These are phyloP conservation scores for Champsocephalus esox DNA, from an alignment of 2,797 vertebrate species.

Conservation along the genomic window DNA sequence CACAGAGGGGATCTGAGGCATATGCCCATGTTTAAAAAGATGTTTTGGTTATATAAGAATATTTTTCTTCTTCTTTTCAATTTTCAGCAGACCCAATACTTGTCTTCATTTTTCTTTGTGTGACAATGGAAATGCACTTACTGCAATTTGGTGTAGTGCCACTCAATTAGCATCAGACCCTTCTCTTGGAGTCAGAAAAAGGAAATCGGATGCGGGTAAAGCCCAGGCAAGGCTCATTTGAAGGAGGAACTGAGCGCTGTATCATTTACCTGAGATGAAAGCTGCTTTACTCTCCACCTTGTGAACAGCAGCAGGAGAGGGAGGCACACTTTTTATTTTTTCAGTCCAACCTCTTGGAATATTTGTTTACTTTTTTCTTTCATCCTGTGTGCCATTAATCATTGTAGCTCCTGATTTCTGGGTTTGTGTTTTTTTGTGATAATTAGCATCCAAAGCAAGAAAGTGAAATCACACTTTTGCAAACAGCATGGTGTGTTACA, in stretches of 20 bases:
- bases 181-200: conserved; percentile 41
- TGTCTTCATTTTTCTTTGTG: conserved; percentile 66
- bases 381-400: conserved; percentile 46
- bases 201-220: conserved; percentile 52
- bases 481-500: conserved; percentile 17
- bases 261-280: conserved; percentile 56
- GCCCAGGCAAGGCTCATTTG: conserved; percentile 43
- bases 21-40: conserved; percentile 67
- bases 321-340: background rate
- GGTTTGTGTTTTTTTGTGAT: conserved; percentile 30
- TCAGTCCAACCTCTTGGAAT: conserved; percentile 9
- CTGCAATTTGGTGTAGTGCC: conserved; percentile 76
- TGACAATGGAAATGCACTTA: conserved; percentile 74
- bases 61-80: conserved; percentile 3
- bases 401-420: conserved; percentile 31
- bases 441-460: conserved; percentile 29
- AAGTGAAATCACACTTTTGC: conserved; percentile 31
- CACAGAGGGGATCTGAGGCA: conserved; percentile 39
- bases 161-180: conserved; percentile 68
- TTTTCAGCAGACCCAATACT: conserved; percentile 39
- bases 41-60: conserved; percentile 70
- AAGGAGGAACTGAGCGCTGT: conserved; percentile 47
- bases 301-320: conserved; percentile 34
- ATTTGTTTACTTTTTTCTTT: conserved; percentile 30
- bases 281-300: conserved; percentile 30